Base-by-base conservation (phyloP, 2,888 invertebrate genomes). In the Aplocera efformata region DNA sequence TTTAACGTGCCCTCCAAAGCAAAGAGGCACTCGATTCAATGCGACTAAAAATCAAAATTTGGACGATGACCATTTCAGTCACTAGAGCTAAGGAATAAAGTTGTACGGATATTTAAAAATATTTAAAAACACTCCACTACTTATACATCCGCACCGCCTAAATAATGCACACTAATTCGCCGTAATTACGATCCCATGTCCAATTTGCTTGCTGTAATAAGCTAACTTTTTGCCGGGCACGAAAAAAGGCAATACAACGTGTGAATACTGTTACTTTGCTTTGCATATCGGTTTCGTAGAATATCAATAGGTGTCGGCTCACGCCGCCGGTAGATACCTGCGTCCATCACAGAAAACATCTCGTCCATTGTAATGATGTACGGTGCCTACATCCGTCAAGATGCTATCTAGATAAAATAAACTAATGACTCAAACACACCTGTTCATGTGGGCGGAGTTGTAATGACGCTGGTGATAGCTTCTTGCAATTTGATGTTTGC, bases 191-290 rank as follows among this genome's bases (percentile, higher is more conserved):
- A 67, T 55, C 68, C 65, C 67, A 67, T 72, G 67, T 83, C 58
- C 78, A 82, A 82, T 83, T 81, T 77, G 74, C 71, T 69, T 54
- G 60, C 58, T 51, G 58, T 82, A 82, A 83, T 81, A 79, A 72
- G 73, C 75, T 74, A 63, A 67, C 67, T 82, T 81, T 82, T 82
- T 77, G 71, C 58, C 48, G 55, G 45, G 5, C 30, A 32, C 48
- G 58, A 73, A 79, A 83, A 82, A 79, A 76, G 70, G 53, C 56
- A 68, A 72, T 66, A 77, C 63, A 65, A 67, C 65, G 75, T 73
- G 77, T 76, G 70, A 78, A 81, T 82, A 83, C 81, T 73, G 80
- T 84, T 85, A 82, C 67, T 77, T 77, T 71, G 71, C 81, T 82
- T 79, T 78, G 72, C 68, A 71, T 81, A 81, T 83, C 77, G 67